These are phyloP conservation scores for Amyelois transitella DNA, from an alignment of 1,140 invertebrate genomes.

Conservation along the genomic window DNA sequence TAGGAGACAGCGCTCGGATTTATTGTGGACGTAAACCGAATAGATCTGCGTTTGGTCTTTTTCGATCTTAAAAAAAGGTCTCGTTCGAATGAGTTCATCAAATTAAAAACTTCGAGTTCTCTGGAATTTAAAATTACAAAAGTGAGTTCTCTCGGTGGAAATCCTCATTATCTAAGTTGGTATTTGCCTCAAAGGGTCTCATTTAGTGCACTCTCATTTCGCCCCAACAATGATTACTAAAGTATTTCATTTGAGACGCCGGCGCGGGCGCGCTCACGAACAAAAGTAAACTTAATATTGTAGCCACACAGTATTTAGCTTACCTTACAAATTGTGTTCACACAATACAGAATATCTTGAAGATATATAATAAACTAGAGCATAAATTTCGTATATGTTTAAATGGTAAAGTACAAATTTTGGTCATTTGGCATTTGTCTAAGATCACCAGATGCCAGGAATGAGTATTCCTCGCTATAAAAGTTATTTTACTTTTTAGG, in stretches of 20 bases:
- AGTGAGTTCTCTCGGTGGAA: neutral
- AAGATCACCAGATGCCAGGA: no score
- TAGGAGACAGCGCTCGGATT: constrained; percentile 8
- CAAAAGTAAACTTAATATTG: no score
- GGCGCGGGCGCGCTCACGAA: no score
- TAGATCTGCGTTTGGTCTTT: neutral
- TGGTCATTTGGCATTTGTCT: no score
- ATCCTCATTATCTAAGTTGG: neutral
- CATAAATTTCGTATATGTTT: no score
- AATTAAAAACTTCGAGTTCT: neutral
- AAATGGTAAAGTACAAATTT: no score
- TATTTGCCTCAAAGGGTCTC: neutral
- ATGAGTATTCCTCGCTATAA: no score
- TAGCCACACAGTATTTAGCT: no score
- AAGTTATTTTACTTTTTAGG: no score
- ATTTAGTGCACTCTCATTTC: constrained; percentile 2
- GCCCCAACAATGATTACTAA: constrained; percentile 3
- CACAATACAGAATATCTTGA: no score
- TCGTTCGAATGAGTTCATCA: neutral
- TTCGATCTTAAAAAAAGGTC: neutral
- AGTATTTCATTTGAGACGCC: constrained; percentile 5
- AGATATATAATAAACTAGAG: no score
- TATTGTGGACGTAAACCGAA: neutral
- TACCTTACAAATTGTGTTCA: no score
- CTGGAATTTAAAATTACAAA: neutral